These are phyloP conservation scores for Aspidiotus rigidus DNA, from an alignment of 2,888 invertebrate species.

Conservation along the genomic window DNA sequence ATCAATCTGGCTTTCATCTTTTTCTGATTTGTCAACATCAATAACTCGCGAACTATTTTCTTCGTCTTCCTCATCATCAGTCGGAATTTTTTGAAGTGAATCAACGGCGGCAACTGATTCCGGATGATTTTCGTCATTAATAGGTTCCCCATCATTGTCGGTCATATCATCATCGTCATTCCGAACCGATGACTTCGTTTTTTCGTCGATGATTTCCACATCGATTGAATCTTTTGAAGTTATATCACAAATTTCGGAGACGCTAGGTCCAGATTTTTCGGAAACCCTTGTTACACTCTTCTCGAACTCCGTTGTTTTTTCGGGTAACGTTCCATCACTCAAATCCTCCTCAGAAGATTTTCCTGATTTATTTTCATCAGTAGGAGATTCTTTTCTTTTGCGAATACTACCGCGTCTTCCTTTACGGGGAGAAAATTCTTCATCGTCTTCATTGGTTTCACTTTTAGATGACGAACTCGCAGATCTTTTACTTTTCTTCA, in stretches of 20 bases:
- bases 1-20: neutral
- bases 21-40: neutral
- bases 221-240: neutral
- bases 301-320: too few species aligned
- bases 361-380: neutral
- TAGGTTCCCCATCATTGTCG: slow-evolving; percentile 42
- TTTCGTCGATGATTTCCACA: slow-evolving; percentile 8
- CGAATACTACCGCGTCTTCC: neutral
- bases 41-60: slow-evolving; percentile 23
- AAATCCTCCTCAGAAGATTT: neutral
- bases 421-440: neutral
- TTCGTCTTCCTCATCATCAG: slow-evolving; percentile 30
- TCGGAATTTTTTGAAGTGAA: neutral
- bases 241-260: slow-evolving; percentile 18
- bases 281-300: neutral
- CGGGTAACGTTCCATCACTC: neutral
- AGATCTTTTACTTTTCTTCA: neutral
- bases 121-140: slow-evolving; percentile 9
- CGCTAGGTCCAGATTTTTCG: neutral
- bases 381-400: neutral
- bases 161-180: slow-evolving; percentile 11
- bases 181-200: neutral
- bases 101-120: slow-evolving; percentile 5
- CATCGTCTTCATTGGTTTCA: neutral
- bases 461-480: neutral